Conservation (phyloP, 2,113 vertebrate species). For the Pseudopipra pipra region DNA sequence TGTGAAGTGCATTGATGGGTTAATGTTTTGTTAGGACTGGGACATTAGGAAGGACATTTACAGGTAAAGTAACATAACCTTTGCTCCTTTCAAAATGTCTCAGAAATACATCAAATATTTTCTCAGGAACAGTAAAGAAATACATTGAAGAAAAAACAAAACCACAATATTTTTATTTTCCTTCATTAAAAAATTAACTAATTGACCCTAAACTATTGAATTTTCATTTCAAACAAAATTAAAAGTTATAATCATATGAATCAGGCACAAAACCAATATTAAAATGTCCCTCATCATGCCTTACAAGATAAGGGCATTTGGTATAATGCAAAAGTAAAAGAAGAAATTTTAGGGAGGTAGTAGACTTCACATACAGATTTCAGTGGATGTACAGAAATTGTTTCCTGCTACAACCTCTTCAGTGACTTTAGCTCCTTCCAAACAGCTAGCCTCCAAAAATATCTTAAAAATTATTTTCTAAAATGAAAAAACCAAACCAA, state of each 20-base stretch:
- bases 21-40: neutral
- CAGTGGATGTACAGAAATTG: neutral
- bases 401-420: neutral
- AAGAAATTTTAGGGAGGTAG: accelerated
- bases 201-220: neutral
- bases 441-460: neutral
- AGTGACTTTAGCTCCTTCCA: neutral
- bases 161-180: neutral
- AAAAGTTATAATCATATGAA: neutral
- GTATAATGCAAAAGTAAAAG: neutral
- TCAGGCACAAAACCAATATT: neutral
- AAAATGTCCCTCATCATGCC: neutral
- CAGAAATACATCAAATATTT: neutral
- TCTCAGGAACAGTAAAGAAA: neutral
- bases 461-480: neutral
- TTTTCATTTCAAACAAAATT: neutral
- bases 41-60: neutral
- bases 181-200: neutral
- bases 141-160: neutral
- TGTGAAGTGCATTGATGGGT: neutral
- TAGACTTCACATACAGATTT: neutral
- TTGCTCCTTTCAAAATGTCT: neutral
- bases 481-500: neutral
- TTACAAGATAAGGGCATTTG: neutral
- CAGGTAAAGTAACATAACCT: neutral